Percentiles rank a stretch among this genome's conserved stretches.
phyloP scores from a whole-genome alignment of 2,113 vertebrate species.

The Arenaria interpres region DNA sequence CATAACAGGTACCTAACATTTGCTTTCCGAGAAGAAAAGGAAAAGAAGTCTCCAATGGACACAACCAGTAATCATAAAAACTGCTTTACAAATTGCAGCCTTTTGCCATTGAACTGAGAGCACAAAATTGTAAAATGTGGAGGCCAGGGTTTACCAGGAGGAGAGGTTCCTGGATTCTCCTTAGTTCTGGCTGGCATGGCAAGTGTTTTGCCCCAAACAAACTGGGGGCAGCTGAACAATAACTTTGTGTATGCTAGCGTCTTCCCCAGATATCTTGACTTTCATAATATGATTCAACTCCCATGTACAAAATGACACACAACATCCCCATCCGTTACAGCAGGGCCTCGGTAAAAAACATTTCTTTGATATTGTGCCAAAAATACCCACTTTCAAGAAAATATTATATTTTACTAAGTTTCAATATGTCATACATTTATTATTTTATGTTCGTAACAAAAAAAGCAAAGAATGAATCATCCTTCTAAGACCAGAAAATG shows the following conservation, averaged over 20 bases:
- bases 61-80: slow-evolving; percentile 26
- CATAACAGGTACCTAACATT: neutral
- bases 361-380: slow-evolving; percentile 12
- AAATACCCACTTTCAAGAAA: neutral
- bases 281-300: neutral
- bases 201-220: neutral
- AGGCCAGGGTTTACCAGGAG: neutral
- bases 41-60: neutral
- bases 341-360: slow-evolving; percentile 21
- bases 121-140: neutral
- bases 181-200: neutral
- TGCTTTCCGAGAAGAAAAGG: slow-evolving; percentile 30
- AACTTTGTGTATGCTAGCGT: neutral
- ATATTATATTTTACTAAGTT: slow-evolving; percentile 46
- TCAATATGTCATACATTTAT: slow-evolving; percentile 23
- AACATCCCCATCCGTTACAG: slow-evolving; percentile 8
- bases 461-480: neutral
- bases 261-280: neutral
- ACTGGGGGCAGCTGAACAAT: neutral
- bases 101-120: slow-evolving; percentile 44
- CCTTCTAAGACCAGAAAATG: neutral
- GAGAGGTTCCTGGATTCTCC: neutral
- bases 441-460: slow-evolving; percentile 33
- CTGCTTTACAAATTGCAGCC: slow-evolving; percentile 42
- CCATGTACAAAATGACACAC: neutral